Evolutionary conservation across 1,140 invertebrate genomes (phyloP).

Genomic region (Sitophilus oryzae): DNA sequence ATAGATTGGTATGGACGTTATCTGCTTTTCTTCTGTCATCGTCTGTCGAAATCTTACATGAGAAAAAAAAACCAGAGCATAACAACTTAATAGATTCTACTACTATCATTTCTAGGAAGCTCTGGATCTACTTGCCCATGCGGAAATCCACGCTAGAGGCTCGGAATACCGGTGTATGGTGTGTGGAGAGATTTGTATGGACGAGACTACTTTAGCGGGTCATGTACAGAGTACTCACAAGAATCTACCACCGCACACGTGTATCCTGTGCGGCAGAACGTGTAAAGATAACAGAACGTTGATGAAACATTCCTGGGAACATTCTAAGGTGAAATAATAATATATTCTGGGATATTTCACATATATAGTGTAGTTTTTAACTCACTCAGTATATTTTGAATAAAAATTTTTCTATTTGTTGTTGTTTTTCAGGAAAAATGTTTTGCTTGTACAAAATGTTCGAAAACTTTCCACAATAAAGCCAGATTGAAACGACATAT

Average conservation of each 20-base stretch:
- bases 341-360: too few relatives aligned
- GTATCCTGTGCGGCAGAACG: constrained; percentile 54
- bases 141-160: constrained; percentile 63
- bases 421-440: constrained; percentile 16
- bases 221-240: constrained; percentile 48
- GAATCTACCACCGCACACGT: constrained; percentile 54
- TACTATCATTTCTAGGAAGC: constrained; percentile 47
- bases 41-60: too few relatives aligned
- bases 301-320: constrained; percentile 61
- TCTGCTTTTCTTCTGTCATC: too few relatives aligned
- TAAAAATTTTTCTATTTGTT: not conserved
- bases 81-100: not conserved
- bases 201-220: constrained; percentile 51
- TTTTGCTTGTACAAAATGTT: constrained; percentile 57
- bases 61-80: too few relatives aligned
- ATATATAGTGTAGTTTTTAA: too few relatives aligned
- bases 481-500: constrained; percentile 57
- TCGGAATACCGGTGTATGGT: constrained; percentile 55
- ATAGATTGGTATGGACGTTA: too few relatives aligned
- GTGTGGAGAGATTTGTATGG: constrained; percentile 57
- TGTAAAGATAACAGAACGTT: constrained; percentile 63
- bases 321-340: constrained; percentile 46
- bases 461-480: constrained; percentile 65
- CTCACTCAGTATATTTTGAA: too few relatives aligned
- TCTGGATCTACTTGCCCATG: constrained; percentile 66